Conservation (phyloP, 2,888 invertebrate species). For the Cerastis rubricosa region DNA sequence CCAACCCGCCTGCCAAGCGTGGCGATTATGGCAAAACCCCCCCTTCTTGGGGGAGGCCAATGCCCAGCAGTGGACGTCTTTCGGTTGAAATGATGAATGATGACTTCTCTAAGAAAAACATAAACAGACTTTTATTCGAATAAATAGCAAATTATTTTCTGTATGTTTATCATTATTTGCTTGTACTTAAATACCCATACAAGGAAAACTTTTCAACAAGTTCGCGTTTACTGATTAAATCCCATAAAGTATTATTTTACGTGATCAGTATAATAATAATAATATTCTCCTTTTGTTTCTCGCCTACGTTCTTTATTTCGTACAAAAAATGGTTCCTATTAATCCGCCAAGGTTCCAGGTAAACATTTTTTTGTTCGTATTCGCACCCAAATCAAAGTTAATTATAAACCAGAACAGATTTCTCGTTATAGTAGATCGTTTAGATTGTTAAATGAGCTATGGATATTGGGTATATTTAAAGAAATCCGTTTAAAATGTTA, state of each 20-base stretch:
- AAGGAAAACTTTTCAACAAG: not conserved
- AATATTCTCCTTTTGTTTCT: slow-evolving; percentile 30
- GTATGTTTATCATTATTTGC: not conserved
- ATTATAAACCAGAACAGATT: slow-evolving; percentile 63
- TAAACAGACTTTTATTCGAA: not conserved
- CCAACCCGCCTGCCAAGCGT: too few species aligned
- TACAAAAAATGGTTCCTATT: slow-evolving; percentile 43
- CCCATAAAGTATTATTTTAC: slow-evolving; percentile 28
- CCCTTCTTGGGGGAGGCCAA: too few species aligned
- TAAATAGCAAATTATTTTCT: not conserved
- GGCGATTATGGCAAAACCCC: too few species aligned
- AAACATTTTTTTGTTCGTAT: slow-evolving; percentile 62
- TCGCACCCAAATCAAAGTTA: slow-evolving; percentile 65
- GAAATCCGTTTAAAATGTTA: slow-evolving; percentile 55
- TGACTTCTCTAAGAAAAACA: not conserved
- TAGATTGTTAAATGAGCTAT: slow-evolving; percentile 51
- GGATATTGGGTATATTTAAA: slow-evolving; percentile 46
- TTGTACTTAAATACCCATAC: not conserved
- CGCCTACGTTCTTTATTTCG: slow-evolving; percentile 2
- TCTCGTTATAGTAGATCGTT: slow-evolving; percentile 53
- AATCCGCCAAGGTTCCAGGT: slow-evolving; percentile 56
- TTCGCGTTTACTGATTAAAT: slow-evolving; percentile 17
- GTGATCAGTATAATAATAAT: slow-evolving; percentile 21
- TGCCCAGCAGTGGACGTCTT: too few species aligned
- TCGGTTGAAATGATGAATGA: too few species aligned